Evolutionary conservation across 1,140 invertebrate genomes (phyloP), one percentile per base, ranked within the genome.

Genomic region (Drosophila micromelanica): DNA sequence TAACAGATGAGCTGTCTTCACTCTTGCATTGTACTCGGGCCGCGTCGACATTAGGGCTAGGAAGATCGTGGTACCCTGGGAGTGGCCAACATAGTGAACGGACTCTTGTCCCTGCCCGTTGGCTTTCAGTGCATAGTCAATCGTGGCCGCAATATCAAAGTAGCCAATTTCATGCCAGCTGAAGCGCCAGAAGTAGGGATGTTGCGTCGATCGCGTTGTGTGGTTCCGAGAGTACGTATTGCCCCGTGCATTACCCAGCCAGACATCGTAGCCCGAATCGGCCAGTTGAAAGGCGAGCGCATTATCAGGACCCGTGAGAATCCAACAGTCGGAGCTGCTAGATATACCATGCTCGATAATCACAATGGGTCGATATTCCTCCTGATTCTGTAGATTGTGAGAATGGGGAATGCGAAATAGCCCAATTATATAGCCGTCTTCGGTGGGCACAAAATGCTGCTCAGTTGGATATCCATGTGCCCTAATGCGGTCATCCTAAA

Each of bases 271-370:
- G 0, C 96, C 96, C 0, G 93, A 93, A 80, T 96, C 95, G 0
- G 95, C 94, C 42, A 96, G 79, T 1, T 94, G 72, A 71, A 92
- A 94, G 7, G 92, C 65, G 67, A 91, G 48, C 1, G 93, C 93
- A 82, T 95, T 94, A 12, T 93, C 79, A 6, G 94, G 94, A 30
- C 95, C 95, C 62, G 94, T 93, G 3, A 96, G 85, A 1, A 97
- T 92, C 94, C 94, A 97, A 81, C 95, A 95, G 1, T 95, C 94
- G 1, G 96, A 96, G 76, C 95, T 95, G 5, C 94, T 94, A 0
- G 96, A 87, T 5, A 97, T 85, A 0, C 96, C 97, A 86, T 97
- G 96, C 32, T 86, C 78, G 73, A 97, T 95, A 0, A 97, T 77
- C 0, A 95, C 92, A 11, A 96, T 94, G 13, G 94, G 85, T 6